Evolutionary conservation across 2,113 vertebrate species (phyloP).

Genomic region (Morone chrysops): DNA sequence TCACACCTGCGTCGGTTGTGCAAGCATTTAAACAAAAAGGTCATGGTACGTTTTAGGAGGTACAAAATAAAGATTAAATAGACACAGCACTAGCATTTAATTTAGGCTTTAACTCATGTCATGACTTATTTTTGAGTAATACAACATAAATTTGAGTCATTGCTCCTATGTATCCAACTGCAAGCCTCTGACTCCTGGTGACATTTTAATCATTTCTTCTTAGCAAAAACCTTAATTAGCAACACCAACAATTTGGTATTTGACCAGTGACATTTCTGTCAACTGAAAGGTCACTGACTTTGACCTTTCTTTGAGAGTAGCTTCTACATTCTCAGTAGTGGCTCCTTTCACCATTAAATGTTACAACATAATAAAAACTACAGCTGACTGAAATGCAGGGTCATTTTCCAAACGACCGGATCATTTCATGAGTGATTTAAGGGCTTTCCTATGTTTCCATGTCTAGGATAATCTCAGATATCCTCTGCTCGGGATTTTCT

Average conservation of each 20-base stretch:
- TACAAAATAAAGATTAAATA: not conserved
- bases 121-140: not conserved
- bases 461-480: not conserved
- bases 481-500: not conserved
- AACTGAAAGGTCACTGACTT: conserved; percentile 45
- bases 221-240: conserved; percentile 14
- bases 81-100: not conserved
- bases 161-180: not conserved
- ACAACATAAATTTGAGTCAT: not conserved
- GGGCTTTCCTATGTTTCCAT: not conserved
- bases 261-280: conserved; percentile 56
- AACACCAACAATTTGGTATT: conserved; percentile 39
- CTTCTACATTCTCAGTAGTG: not conserved
- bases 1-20: not conserved
- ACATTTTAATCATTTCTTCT: conserved; percentile 44
- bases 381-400: not conserved
- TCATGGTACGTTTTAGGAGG: not conserved
- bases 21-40: not conserved
- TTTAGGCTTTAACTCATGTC: not conserved
- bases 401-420: conserved; percentile 2
- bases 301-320: conserved; percentile 42
- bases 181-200: conserved; percentile 1
- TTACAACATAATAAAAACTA: not conserved
- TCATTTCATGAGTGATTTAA: not conserved
- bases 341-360: conserved; percentile 22